Base-by-base conservation (phyloP, 1,140 invertebrate genomes). In the Drosophila jambulina region DNA sequence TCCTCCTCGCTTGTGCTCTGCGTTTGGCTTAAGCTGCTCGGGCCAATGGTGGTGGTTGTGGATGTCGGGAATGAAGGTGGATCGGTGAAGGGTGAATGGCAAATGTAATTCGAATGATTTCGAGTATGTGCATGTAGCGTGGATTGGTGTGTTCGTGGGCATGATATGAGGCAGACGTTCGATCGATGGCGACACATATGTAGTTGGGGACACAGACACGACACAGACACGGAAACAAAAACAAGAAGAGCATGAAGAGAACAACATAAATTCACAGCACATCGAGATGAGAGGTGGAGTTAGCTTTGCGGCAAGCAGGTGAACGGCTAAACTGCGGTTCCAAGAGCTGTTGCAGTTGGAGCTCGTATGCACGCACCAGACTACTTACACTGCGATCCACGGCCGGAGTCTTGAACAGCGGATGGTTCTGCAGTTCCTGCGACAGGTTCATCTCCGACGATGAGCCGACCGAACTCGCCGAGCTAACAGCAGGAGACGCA, bases 381-480 rank as follows among this genome's bases (percentile, higher is more conserved):
- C 57, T 86, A 93, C 92, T 93, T 91, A 93, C 92, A 79, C 91
- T 93, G 78, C 91, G 81, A 78, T 93, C 92, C 62, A 93, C 92
- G 51, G 76, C 78, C 63, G 92, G 92, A 23, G 74, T 82, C 60
- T 93, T 93, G 65, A 93, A 93, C 25, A 93, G 75, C 54, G 92
- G 92, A 92, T 93, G 92, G 65, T 93, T 92, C 72, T 93, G 92
- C 46, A 93, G 76, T 78, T 93, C 92, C 71, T 93, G 92, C 29
- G 92, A 93, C 27, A 93, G 79, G 71, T 93, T 93, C 92, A 93
- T 93, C 75, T 93, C 92, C 61, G 92, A 93, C 60, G 83, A 86
- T 38, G 87, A 91, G 58, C 92, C 92, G 56, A 92, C 54, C 82
- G 92, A 93, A 61, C 92, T 92, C 45, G 91, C 82, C 77, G 91